Conservation (phyloP, 2,113 vertebrate genomes). For the Pionites leucogaster region DNA sequence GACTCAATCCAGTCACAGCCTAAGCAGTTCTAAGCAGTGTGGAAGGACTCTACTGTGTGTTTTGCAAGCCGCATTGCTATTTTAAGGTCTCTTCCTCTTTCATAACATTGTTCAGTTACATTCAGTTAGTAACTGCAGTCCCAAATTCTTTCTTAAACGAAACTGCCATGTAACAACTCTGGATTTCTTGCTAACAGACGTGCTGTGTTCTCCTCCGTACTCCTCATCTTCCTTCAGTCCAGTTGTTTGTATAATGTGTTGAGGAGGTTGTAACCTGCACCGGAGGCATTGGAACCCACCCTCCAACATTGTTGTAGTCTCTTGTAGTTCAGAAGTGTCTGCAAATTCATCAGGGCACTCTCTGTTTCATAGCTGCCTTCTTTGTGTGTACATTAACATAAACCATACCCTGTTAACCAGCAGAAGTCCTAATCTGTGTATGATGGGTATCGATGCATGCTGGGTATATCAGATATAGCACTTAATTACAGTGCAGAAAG, state of each 20-base stretch:
- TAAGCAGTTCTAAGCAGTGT: not conserved
- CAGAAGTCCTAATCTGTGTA: not conserved
- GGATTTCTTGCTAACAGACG: not conserved
- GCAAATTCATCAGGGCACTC: not conserved
- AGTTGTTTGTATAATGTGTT: not conserved
- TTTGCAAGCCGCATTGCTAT: not conserved
- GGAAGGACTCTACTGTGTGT: not conserved
- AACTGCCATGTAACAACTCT: not conserved
- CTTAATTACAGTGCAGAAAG: not conserved
- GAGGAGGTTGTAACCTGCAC: not conserved
- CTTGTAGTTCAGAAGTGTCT: not conserved
- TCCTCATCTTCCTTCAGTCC: not conserved
- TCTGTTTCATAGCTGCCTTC: not conserved
- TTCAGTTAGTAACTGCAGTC: not conserved
- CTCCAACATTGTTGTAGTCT: not conserved
- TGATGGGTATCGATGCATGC: not conserved
- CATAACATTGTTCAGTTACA: not conserved
- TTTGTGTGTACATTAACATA: not conserved
- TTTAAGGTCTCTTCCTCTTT: constrained; percentile 34
- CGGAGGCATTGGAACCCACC: not conserved
- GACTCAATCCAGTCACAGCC: not conserved
- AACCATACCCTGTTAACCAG: not conserved
- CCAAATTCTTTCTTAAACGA: not conserved
- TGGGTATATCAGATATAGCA: not conserved
- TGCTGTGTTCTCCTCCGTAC: not conserved